Evolutionary conservation across 2,113 vertebrate genomes (phyloP), one percentile per base, ranked within the genome.

Genomic region (Ochotona curzoniae): DNA sequence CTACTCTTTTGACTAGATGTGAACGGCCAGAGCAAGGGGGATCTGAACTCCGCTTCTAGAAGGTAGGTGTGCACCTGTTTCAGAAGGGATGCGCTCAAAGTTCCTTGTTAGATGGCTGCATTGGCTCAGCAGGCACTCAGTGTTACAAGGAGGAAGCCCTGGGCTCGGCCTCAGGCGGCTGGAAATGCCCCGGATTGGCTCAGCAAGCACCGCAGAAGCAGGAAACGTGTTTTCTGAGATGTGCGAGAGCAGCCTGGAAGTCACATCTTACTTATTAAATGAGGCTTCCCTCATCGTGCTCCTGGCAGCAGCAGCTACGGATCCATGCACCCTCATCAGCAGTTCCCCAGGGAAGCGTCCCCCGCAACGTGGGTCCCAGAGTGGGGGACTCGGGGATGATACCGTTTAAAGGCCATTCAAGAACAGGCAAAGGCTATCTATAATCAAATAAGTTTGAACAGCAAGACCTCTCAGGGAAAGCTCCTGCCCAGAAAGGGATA

Each of bases 141-240:
- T 73, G 17, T 11, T 49, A 23, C 0, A 20, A 74, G 30, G 38
- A 49, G 2, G 30, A 49, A 91, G 81, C 60, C 64, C 54, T 13
- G 6, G 49, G 69, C 49, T 87, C 74, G 57, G 78, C 85, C n/a
- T 84, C 7, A 0, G 49, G 54, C 21, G 21, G 88, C 35, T 80
- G 26, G 6, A 25, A 83, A 47, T 9, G 47, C 10, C 71, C 93
- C 13, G 49, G 66, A 81, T n/a, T 9, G 35, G 69, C 81, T 83
- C 93, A 80, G 90, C 66, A 89, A 75, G 90, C 30, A 1, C 47
- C 71, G 81, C 47, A n/a, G 51, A 75, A 47, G 89, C 12, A 76
- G 69, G 64, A 88, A 71, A 76, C 35, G 60, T 64, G 28, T 75
- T 93, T 89, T 32, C 89, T 47, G 60, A 20, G 21, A 49, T 0